Percentiles rank a stretch among this genome's conserved stretches.
These are phyloP conservation scores for Orestias chungarensis DNA, from an alignment of 2,797 vertebrate species.

Conservation along the genomic window DNA sequence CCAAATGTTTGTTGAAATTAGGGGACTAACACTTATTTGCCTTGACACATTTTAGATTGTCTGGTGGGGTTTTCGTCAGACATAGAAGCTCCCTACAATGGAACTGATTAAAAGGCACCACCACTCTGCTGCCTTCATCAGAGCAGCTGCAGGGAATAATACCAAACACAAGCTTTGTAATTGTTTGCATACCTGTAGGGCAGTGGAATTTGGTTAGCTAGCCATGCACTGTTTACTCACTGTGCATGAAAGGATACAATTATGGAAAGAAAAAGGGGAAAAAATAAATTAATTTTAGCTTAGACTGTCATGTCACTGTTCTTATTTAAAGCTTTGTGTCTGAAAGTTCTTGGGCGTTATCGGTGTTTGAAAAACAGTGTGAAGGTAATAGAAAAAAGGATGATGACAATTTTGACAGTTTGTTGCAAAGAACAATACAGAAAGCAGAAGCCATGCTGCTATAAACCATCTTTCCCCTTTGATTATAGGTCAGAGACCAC, in stretches of 20 bases:
- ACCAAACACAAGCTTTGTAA: conserved; percentile 64
- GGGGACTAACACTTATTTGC: conserved; percentile 53
- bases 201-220: conserved; percentile 48
- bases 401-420: not conserved
- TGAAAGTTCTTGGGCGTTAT: not conserved
- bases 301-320: not conserved
- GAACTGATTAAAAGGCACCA: conserved; percentile 75
- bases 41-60: conserved; percentile 64
- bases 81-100: conserved; percentile 63
- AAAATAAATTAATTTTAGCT: conserved; percentile 9
- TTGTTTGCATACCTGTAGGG: conserved; percentile 75
- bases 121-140: conserved; percentile 57
- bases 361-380: conserved; percentile 8
- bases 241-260: conserved; percentile 48
- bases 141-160: conserved; percentile 54
- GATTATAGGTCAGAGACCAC: not conserved
- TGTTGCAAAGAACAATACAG: conserved; percentile 3
- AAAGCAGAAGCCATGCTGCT: not conserved
- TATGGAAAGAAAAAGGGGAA: conserved; percentile 11
- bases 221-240: conserved; percentile 47
- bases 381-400: not conserved
- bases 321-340: conserved; percentile 4
- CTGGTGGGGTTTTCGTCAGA: conserved; percentile 67
- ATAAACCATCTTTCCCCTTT: not conserved
- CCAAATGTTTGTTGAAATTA: conserved; percentile 28